Base-by-base conservation (phyloP, 2,113 vertebrate species). In the Ibidorhyncha struthersii region DNA sequence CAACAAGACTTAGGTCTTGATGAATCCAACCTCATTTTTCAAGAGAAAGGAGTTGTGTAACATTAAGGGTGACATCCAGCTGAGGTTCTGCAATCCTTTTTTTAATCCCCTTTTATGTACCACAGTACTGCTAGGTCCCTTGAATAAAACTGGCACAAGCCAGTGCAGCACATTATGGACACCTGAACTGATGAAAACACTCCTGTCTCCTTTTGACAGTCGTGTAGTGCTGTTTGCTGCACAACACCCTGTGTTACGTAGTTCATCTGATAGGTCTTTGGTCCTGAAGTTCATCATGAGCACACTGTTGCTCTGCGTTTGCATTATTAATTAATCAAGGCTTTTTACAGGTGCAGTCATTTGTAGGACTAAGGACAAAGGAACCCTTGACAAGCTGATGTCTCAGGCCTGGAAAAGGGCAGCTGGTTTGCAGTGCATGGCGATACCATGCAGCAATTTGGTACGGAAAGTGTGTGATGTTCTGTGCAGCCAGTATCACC, bases 141-240 rank as follows among this genome's bases (percentile, higher is more conserved):
- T 80, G 92, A 70, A 72, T 14, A 50, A 41, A 77, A 45, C 18
- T 49, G 43, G 30, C 58, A 70, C 41, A 69, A 73, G 16, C 10
- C 43, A 52, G 4, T 65, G 34, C 32, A 85, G 34, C 47, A 38
- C 9, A 5, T 86, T 21, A 34, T 20, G 53, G n/a, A 59, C 38
- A 63, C 38, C 22, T 72, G 41, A 72, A 32, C 5, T 77, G 21
- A 38, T 66, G 50, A 62, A 74, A 79, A 45, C 16, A 2, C 19
- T 65, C 9, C 0, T 20, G 14, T 72, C 30, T 79, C 8, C 17
- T 53, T 91, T 17, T 82, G 66, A 82, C 49, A 77, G 1, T 21
- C 34, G 14, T 2, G 1, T 47, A 41, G 18, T 40, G 34, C 50
- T 41, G 10, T 47, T 76, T 0, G 0, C 25, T 63, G 34, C n/a